Conservation (phyloP, 1,140 invertebrate genomes). For the Himalopsyche phryganea region DNA sequence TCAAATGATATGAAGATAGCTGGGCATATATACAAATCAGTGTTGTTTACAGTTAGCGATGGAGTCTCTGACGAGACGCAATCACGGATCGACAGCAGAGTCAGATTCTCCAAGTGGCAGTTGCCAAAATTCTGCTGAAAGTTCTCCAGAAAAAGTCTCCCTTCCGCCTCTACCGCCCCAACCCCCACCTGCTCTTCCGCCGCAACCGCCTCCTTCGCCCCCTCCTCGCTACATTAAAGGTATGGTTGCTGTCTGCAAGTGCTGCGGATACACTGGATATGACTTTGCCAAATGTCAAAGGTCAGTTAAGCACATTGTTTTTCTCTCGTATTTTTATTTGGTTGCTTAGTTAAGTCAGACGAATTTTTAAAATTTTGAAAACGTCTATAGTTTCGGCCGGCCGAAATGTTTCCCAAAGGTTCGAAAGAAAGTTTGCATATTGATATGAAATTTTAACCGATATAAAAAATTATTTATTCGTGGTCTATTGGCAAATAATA, state of each 20-base stretch:
- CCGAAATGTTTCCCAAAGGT: too few relatives aligned
- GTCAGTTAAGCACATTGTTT: conserved; percentile 36
- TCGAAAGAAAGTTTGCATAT: too few relatives aligned
- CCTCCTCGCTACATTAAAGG: conserved; percentile 62
- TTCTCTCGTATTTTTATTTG: not conserved
- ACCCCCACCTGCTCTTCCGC: conserved; percentile 20
- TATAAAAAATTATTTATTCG: too few relatives aligned
- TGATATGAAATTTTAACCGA: too few relatives aligned
- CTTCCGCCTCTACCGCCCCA: conserved; percentile 6
- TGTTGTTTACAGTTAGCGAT: not conserved
- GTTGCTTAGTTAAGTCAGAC: not conserved
- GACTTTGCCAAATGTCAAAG: conserved; percentile 70
- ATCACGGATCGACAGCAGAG: too few relatives aligned
- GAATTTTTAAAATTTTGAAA: too few relatives aligned
- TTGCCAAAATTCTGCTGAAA: conserved; percentile 3
- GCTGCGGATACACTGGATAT: conserved; percentile 67
- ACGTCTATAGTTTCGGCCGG: too few relatives aligned
- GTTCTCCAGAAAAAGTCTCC: conserved; percentile 12
- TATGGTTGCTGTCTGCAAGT: conserved; percentile 66
- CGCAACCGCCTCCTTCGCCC: conserved; percentile 41
- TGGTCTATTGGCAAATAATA: too few relatives aligned
- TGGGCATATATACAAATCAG: too few relatives aligned
- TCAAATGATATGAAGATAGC: too few relatives aligned
- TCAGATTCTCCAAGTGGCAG: not conserved
- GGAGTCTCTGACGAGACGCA: too few relatives aligned